A percentile compares a stretch with the other conserved stretches of the same genome.
phyloP scores from a whole-genome alignment of 2,797 vertebrate species.

The Amblyraja radiata region DNA sequence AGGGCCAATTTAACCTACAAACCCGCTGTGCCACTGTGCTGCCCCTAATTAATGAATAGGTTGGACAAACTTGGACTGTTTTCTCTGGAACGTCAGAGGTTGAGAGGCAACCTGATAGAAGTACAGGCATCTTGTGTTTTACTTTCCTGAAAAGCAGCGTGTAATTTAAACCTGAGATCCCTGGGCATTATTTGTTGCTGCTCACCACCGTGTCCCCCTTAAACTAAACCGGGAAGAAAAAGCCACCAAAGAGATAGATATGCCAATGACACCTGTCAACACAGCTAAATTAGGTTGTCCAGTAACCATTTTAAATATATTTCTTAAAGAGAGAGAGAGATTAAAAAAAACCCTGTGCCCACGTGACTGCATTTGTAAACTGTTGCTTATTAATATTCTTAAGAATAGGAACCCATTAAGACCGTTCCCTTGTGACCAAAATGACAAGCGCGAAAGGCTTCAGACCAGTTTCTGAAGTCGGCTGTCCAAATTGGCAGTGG shows the following conservation, averaged over 20 bases:
- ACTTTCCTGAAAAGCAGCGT: too few relatives aligned
- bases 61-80: too few relatives aligned
- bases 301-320: conserved; percentile 23
- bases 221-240: neutral
- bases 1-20: too few relatives aligned
- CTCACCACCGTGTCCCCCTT: too few relatives aligned
- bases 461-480: neutral
- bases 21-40: too few relatives aligned
- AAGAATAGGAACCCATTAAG: conserved; percentile 10
- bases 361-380: conserved; percentile 24
- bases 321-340: neutral
- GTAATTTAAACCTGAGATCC: too few relatives aligned
- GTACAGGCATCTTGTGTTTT: too few relatives aligned
- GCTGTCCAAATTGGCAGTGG: conserved; percentile 21
- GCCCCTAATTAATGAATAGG: too few relatives aligned
- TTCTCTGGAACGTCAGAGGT: too few relatives aligned
- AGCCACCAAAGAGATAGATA: neutral
- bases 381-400: conserved; percentile 21
- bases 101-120: too few relatives aligned
- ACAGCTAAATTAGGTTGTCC: neutral
- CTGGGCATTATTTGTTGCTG: too few relatives aligned
- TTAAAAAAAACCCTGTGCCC: neutral
- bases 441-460: neutral
- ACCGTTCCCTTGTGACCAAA: neutral
- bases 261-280: conserved; percentile 35